Conservation (phyloP, 1,140 invertebrate species). For the Drosophila varians region DNA sequence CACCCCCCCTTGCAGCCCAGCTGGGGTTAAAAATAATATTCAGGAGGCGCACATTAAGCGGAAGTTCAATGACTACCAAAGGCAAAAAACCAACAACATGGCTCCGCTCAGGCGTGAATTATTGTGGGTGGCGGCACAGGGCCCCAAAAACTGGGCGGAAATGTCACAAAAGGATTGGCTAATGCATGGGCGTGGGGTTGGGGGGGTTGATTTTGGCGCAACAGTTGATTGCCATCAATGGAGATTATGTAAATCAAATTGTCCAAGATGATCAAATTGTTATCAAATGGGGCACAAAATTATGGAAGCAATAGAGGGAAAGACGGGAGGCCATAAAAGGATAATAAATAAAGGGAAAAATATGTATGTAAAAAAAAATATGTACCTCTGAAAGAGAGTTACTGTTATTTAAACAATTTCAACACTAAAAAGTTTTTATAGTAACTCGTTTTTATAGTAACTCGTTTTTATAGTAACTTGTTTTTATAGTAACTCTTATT, state of each 20-base stretch:
- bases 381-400: too few relatives aligned
- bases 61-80: constrained; percentile 73
- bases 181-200: constrained; percentile 15
- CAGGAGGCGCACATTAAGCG: constrained; percentile 37
- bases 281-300: constrained; percentile 53
- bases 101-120: constrained; percentile 71
- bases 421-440: too few relatives aligned
- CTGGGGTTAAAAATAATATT: constrained; percentile 22
- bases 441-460: too few relatives aligned
- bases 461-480: too few relatives aligned
- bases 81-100: constrained; percentile 39
- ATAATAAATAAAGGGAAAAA: too few relatives aligned
- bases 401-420: too few relatives aligned
- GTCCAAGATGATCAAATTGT: constrained; percentile 45
- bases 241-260: constrained; percentile 76
- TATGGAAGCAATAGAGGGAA: constrained; percentile 27
- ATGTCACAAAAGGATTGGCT: constrained; percentile 62
- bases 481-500: too few relatives aligned
- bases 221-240: constrained; percentile 71
- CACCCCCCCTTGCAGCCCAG: background rate
- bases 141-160: constrained; percentile 17
- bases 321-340: too few relatives aligned
- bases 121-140: constrained; percentile 45
- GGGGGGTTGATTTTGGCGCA: constrained; percentile 41
- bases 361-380: too few relatives aligned